Evolutionary conservation across 2,113 vertebrate genomes (phyloP), one percentile per base, ranked within the genome.

Genomic region (Tautogolabrus adspersus): DNA sequence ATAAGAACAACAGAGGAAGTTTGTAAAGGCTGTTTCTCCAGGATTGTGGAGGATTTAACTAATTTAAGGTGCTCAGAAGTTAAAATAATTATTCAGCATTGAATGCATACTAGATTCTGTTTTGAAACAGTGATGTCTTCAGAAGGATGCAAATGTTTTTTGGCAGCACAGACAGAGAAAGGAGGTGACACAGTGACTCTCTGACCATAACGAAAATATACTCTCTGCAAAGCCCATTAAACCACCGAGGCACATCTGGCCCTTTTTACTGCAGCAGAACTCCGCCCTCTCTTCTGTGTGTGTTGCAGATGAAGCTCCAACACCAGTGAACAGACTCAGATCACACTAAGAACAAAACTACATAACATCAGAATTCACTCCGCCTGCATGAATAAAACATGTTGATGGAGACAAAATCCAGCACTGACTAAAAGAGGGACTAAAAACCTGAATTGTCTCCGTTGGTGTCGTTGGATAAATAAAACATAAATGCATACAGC

Each of bases 351-450:
- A 10, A 54, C 37, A 34, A 49, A 75, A 38, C 49, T 51, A 22
- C 54, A 58, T 2, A 66, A 72, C 80, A 56, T 40, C 66, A 54
- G 7, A 58, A 58, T 38, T 76, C 63, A 58, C 77, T 75, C 55
- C 34, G 7, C 4, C 49, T 13, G 58, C 75, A 81, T 88, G 34
- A 85, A 88, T 85, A 81, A 88, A 87, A 79, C 77, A 87, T 85
- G 12, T 15, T 1, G 58, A 78, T 56, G 52, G 10, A 84, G 78
- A 82, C 70, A 77, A 84, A 86, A 82, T 47, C 60, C 40, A 40
- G 51, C 72, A 62, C 13, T 21, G 66, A 58, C 71, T 57, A 3
- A 67, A 64, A 85, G 37, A 59, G 61, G 42, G 66, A 79, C 75
- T 46, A 49, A 75, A 34, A 83, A 69, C 6, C 49, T 5, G 42